phyloP scores from a whole-genome alignment of 2,113 vertebrate species.

The Odobenus rosmarus region DNA sequence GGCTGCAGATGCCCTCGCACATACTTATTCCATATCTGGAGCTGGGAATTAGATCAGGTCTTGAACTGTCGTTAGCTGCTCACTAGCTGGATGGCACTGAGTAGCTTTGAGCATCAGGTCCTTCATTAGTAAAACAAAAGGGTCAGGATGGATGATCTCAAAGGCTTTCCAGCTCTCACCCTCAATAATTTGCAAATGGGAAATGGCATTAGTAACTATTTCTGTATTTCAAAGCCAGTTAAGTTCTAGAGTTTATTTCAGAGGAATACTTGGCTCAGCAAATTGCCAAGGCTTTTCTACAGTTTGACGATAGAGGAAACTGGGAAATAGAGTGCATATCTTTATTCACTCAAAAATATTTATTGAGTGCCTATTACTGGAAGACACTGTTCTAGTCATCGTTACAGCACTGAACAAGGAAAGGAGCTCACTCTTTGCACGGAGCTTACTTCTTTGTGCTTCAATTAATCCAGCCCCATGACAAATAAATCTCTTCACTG shows the following conservation, averaged over 20 bases:
- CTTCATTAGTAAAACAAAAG: slow-evolving; percentile 9
- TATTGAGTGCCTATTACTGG: background rate
- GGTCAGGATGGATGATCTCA: background rate
- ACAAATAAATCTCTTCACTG: background rate
- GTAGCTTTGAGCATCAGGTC: background rate
- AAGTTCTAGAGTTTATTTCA: slow-evolving; percentile 11
- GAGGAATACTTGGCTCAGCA: slow-evolving; percentile 1
- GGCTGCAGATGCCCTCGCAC: background rate
- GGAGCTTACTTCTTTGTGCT: background rate
- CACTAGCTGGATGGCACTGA: background rate
- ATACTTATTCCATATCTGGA: background rate
- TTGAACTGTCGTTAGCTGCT: background rate
- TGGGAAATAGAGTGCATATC: background rate
- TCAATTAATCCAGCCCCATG: background rate
- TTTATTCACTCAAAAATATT: slow-evolving; percentile 24
- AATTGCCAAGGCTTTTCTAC: slow-evolving; percentile 1
- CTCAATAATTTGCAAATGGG: slow-evolving; percentile 25
- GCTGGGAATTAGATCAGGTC: background rate
- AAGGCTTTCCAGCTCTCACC: background rate
- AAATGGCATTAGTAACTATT: background rate
- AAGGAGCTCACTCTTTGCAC: background rate
- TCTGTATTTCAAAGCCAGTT: slow-evolving; percentile 21
- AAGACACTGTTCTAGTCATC: background rate
- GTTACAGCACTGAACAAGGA: background rate
- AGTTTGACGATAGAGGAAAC: slow-evolving; percentile 31